Evolutionary conservation across 2,888 invertebrate genomes (phyloP), one percentile per base, ranked within the genome.

Genomic region (Pterobdella sp.): DNA sequence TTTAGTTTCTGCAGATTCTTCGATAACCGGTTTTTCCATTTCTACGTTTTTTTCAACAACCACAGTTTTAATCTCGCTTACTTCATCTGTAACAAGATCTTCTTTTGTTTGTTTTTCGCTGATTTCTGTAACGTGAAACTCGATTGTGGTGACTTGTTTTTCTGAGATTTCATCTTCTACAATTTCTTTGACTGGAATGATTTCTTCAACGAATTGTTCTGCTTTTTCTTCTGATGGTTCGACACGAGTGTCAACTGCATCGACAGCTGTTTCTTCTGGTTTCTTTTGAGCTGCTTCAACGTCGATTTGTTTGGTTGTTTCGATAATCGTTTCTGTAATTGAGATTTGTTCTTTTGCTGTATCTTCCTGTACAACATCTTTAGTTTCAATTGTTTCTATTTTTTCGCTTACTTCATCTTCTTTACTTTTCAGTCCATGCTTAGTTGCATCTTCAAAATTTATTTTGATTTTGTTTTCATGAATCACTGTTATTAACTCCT

Each of bases 31-130:
- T 79, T 86, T 87, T 77, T 90, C 90, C 81, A 88, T 86, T 79
- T 90, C 89, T 81, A 91, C 91, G 0, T 90, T 90, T 0, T 91
- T 90, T 29, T 88, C n/a, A n/a, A n/a, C n/a, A n/a, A n/a, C n/a
- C n/a, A n/a, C n/a, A n/a, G n/a, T n/a, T n/a, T n/a, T n/a, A n/a
- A n/a, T n/a, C n/a, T n/a, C 84, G 80, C 14, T n/a, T 36, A 14
- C 67, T 67, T 34, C 18, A 29, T 22, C 66, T 10, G 66, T 35
- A 42, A 42, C 49, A 42, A 22, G 10, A 22, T 42, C 49, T 42
- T 42, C 49, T 42, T 14, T 42, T 42, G 7, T 22, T 42, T 42
- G 10, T 42, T 42, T 42, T 42, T 42, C 49, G 7, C 10, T 42
- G n/a, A n/a, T n/a, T n/a, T 42, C 7, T 22, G 22, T 14, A 42